phyloP scores from a whole-genome alignment of 1,140 invertebrate species.

The Anoplophora glabripennis region DNA sequence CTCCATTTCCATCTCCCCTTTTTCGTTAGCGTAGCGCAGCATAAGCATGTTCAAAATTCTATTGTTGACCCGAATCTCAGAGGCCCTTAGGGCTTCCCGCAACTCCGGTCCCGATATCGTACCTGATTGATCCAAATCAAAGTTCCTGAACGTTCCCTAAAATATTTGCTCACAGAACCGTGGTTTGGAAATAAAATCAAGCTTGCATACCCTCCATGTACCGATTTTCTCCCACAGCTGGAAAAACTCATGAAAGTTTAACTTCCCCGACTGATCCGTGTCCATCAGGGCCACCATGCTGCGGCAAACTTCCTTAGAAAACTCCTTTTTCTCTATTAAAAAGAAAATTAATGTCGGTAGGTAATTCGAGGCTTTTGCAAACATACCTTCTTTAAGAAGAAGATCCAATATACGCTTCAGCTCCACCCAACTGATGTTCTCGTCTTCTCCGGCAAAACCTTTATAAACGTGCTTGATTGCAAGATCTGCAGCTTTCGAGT shows the following conservation, averaged over 20 bases:
- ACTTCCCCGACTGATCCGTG: neutral
- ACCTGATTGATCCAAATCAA: conserved; percentile 1
- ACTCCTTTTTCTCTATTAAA: neutral
- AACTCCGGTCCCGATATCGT: neutral
- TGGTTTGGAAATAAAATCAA: neutral
- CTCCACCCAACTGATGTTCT: conserved; percentile 5
- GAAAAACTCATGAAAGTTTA: conserved; percentile 4
- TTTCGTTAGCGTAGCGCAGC: conserved; percentile 4
- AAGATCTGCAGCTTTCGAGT: neutral
- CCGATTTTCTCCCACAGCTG: conserved; percentile 5
- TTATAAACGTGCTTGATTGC: neutral
- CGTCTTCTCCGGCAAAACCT: neutral
- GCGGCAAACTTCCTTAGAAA: conserved; percentile 1
- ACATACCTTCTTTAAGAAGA: neutral
- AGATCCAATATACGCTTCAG: neutral
- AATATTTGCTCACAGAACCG: neutral
- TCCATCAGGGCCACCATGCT: conserved; percentile 4
- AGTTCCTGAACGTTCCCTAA: conserved; percentile 6
- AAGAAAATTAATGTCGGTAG: too few species aligned
- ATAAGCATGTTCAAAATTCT: neutral
- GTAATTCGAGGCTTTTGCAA: neutral
- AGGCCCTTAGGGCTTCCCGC: neutral
- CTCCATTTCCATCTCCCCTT: neutral
- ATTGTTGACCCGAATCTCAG: conserved; percentile 1
- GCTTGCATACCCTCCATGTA: neutral